These are phyloP conservation scores for Cryptomyrus ogoouensis DNA, from an alignment of 2,113 vertebrate species.

Conservation along the genomic window DNA sequence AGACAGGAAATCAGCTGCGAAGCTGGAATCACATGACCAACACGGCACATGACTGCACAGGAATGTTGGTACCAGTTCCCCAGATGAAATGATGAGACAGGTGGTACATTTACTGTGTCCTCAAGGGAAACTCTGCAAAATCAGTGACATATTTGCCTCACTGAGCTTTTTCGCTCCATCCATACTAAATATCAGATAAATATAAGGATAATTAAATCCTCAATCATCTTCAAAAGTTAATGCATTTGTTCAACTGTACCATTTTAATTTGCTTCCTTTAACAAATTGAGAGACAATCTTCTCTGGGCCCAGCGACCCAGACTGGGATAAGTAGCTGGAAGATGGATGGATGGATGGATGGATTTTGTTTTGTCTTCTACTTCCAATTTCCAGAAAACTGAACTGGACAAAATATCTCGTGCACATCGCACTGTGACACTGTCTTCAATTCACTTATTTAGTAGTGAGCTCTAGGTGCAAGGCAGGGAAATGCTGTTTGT, in stretches of 20 bases:
- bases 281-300: neutral
- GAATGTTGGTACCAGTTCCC: neutral
- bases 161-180: neutral
- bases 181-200: constrained; percentile 4
- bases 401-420: neutral
- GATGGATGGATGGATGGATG: neutral
- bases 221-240: neutral
- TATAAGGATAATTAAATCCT: neutral
- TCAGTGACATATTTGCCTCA: neutral
- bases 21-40: neutral
- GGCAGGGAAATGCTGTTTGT: neutral
- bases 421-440: neutral
- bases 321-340: neutral
- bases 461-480: neutral
- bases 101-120: neutral
- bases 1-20: neutral
- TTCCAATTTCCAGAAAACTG: neutral
- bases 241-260: neutral
- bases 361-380: neutral
- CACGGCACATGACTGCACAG: neutral
- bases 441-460: neutral
- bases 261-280: neutral
- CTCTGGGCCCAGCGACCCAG: neutral
- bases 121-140: neutral
- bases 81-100: neutral